Evolutionary conservation across 2,113 vertebrate species (phyloP), one percentile per base, ranked within the genome.

Genomic region (Heterocephalus glaber): DNA sequence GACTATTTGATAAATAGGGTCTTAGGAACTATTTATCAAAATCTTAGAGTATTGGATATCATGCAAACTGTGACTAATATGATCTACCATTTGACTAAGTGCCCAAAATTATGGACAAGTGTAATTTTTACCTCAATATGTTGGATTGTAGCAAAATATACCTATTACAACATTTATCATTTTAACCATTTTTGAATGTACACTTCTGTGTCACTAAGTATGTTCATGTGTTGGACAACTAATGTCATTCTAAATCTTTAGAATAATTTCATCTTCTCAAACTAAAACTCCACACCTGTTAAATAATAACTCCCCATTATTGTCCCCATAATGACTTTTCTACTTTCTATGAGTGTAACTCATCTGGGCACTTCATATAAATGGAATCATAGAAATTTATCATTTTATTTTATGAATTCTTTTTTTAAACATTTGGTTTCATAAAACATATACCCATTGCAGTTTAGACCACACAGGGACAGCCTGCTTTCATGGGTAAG

Each of bases 1-100:
- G 60, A 94, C 94, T 95, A 98, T 98, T 94, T 91, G 95, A 97
- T 98, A 97, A 98, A 58, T 58, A 58, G 17, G 56, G 17, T 17
- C 56, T 58, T 58, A 17, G 17, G 56, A 17, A 4, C 56, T 58
- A 58, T 58, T 58, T 58, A 58, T 58, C 90, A 96, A 97, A 97
- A 63, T 90, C 72, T 98, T 89, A 96, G 85, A 87, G 30, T 79
- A 33, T 83, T 56, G 5, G 85, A 30, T 3, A 89, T 81, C 4
- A 63, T 54, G 58, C 30, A 92, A 58, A 92, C 47, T 47, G 58
- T 95, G 9, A 72, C 52, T 61, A 77, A 90, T 63, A 60, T 49
- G n/a, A 13, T 76, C 61, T 79, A 4, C 76, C 94, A 87, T 92
- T 94, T 89, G 49, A 94, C 20, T 68, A 60, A 66, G 49, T 47